Evolutionary conservation across 2,113 vertebrate genomes (phyloP), one percentile per base, ranked within the genome.

Genomic region (Galbula dea): DNA sequence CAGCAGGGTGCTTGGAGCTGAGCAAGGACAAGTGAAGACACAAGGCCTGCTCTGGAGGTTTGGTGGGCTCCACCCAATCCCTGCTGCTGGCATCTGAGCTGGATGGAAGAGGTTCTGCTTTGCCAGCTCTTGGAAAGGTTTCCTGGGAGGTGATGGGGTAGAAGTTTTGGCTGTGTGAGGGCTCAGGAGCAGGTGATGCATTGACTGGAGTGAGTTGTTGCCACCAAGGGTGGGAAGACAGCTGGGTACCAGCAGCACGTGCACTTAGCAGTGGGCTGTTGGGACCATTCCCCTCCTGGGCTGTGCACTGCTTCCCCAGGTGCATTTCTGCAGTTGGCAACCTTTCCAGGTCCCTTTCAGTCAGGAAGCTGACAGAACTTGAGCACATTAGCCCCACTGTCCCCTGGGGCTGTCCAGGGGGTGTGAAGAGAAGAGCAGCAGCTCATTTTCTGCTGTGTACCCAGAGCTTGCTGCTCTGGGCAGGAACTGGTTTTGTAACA

Each of bases 401-500:
- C 19, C 72, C 66, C 80, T 12, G 49, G 86, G 78, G 55, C n/a
- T 57, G 32, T 45, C 49, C 34, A 0, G 1, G 52, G 75, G 59
- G 85, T 0, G 2, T 29, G 76, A 32, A 26, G 88, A 46, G 86
- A 77, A 84, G 58, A 46, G 71, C 86, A n/a, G 66, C 23, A 43
- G 75, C 49, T 88, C 7, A 0, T 26, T 19, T 59, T 22, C 41
- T 90, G 83, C 86, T 65, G 45, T 1, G 1, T 63, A 29, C 49
- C 79, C 66, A 46, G 39, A 48, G 34, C 65, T 77, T 8, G 0
- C 48, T 74, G 82, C 87, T 30, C 72, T 32, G 66, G 61, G 81
- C 83, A 68, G 67, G 73, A 91, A 88, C 91, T 85, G 78, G 7
- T 92, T 73, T 46, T 91, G 90, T 93, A 92, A 79, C 51, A 71